A percentile compares a stretch with the other conserved stretches of the same genome.
Evolutionary conservation across 2,888 invertebrate species (phyloP).

Genomic region (Gibbula magus): DNA sequence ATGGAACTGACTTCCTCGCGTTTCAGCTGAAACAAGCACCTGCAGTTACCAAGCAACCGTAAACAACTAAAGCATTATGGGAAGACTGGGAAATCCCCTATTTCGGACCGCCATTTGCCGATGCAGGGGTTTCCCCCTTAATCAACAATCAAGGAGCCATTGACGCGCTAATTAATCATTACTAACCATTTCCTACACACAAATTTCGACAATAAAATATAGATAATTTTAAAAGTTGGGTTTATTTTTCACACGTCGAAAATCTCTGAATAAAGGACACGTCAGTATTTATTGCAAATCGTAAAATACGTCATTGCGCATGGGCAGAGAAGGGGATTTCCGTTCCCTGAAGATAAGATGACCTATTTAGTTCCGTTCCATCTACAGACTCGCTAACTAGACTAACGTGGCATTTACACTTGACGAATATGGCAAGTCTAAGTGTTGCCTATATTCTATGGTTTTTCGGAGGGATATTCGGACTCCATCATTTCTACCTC

Average conservation of each 20-base stretch:
- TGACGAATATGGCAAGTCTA: conserved; percentile 71
- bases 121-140: neutral
- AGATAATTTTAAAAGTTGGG: too few relatives aligned
- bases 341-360: conserved; percentile 21
- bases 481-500: conserved; percentile 93
- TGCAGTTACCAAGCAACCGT: conserved; percentile 27
- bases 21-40: neutral
- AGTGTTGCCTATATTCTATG: conserved; percentile 87
- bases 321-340: conserved; percentile 31
- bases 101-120: too few relatives aligned
- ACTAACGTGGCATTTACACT: neutral
- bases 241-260: neutral
- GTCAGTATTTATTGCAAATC: neutral
- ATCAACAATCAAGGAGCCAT: neutral
- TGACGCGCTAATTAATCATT: neutral
- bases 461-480: conserved; percentile 91
- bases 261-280: neutral
- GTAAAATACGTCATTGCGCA: conserved; percentile 26
- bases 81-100: conserved; percentile 35
- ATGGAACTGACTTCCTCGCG: too few relatives aligned
- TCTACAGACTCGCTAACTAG: neutral
- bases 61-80: conserved; percentile 52
- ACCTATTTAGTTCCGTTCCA: neutral
- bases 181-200: too few relatives aligned
- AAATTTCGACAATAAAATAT: too few relatives aligned